phyloP scores from a whole-genome alignment of 2,113 vertebrate species.

The Phyllostomus discolor region DNA sequence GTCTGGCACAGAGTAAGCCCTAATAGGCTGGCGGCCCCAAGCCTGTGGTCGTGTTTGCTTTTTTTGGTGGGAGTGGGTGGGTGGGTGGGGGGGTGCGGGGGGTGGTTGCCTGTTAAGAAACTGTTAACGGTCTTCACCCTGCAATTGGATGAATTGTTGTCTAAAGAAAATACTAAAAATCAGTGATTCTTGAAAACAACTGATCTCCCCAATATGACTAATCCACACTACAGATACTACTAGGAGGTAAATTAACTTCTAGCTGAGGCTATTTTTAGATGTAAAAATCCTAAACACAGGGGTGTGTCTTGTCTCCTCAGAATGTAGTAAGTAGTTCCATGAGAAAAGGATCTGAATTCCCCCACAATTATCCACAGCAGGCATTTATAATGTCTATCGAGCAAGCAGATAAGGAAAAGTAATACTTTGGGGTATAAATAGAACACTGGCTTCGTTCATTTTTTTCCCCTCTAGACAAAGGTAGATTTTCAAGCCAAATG shows the following conservation, averaged over 20 bases:
- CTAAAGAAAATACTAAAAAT: background rate
- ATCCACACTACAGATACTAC: background rate
- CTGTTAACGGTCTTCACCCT: background rate
- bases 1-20: background rate
- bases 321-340: background rate
- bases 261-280: background rate
- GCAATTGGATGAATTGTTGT: background rate
- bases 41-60: no score
- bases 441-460: background rate
- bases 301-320: background rate
- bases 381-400: background rate
- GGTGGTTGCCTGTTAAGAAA: background rate
- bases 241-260: background rate
- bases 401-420: background rate
- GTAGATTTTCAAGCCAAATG: background rate
- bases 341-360: background rate
- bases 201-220: background rate
- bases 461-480: background rate
- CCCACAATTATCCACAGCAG: background rate
- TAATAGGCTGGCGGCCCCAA: no score
- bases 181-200: background rate
- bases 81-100: accelerated
- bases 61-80: background rate
- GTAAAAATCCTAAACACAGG: background rate
- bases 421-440: background rate